Base-by-base conservation (phyloP, 2,113 vertebrate genomes). In the Labrus mixtus region DNA sequence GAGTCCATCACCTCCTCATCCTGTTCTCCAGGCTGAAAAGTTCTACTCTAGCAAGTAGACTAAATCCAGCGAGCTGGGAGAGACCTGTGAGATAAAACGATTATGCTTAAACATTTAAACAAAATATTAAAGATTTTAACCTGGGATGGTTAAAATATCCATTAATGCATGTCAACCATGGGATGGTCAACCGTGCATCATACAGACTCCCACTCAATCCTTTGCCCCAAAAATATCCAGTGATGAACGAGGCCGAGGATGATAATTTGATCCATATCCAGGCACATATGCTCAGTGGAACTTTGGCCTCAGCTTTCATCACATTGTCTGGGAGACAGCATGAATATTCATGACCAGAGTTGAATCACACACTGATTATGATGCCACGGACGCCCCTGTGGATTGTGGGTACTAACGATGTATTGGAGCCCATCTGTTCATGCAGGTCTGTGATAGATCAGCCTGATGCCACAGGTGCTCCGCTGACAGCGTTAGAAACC, bases 401-500 rank as follows among this genome's bases (percentile, higher is more conserved):
- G 78, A 84, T 78, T 82, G 78, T 70, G 82, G 76, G 43, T 62
- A 69, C 79, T 89, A 83, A 89, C 51, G 85, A 84, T 68, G 63
- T 68, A 48, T 43, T 61, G 82, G 75, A 74, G 84, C 73, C 90
- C 89, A 88, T 91, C 89, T 91, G 89, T 89, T 89, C 68, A 6
- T 50, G 66, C 64, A 61, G 79, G 60, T 77, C 76, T 83, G 87
- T 53, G 70, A 84, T 64, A n/a, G 68, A 86, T 86, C 67, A 73
- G 74, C 57, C 53, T 77, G 74, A 69, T 23, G 48, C 48, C 48
- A 51, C 48, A 51, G 48, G 48, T 51, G 48, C 48, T 51, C 17
- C 48, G n/a, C 48, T 51, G 48, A 51, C 48, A 20, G 48, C 6
- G 19, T n/a, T 51, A 9, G 19, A n/a, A 51, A 51, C 48, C 9